phyloP scores from a whole-genome alignment of 2,797 vertebrate genomes.

The Ctenopoma multispine region DNA sequence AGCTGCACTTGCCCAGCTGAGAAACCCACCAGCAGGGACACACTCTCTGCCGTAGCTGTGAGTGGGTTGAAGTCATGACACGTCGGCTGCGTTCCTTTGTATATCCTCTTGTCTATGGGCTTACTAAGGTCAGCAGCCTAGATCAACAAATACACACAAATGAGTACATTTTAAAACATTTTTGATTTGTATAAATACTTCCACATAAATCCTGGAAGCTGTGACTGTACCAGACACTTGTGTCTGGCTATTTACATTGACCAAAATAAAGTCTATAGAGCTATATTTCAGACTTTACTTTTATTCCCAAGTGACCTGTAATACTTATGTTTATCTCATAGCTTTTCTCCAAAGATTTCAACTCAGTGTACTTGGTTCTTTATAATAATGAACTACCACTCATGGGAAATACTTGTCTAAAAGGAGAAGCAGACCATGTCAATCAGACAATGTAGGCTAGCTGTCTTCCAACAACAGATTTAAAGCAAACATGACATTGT shows the following conservation, averaged over 20 bases:
- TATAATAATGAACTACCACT: conserved; percentile 32
- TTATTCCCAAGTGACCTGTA: conserved; percentile 13
- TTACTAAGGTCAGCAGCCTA: conserved; percentile 98
- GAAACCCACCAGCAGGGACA: conserved; percentile 98
- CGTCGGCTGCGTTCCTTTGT: conserved; percentile 99
- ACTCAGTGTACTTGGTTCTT: background rate
- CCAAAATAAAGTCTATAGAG: background rate
- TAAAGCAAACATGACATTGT: background rate
- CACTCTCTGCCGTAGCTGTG: conserved; percentile 96
- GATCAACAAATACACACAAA: conserved; percentile 33
- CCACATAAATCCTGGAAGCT: background rate
- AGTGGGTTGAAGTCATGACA: conserved; percentile 99
- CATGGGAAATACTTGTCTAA: conserved; percentile 27
- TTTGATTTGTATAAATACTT: background rate
- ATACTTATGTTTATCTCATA: background rate
- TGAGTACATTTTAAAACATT: background rate
- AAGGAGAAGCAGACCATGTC: conserved; percentile 10
- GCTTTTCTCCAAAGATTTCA: background rate
- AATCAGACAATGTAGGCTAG: conserved; percentile 14
- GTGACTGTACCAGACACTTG: background rate
- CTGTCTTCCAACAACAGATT: conserved; percentile 18
- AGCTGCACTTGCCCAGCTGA: conserved; percentile 99
- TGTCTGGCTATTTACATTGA: background rate
- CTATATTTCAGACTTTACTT: background rate
- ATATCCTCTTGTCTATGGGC: conserved; percentile 99